These are phyloP conservation scores for Myzus persicae DNA, from an alignment of 1,140 invertebrate species.

Conservation along the genomic window DNA sequence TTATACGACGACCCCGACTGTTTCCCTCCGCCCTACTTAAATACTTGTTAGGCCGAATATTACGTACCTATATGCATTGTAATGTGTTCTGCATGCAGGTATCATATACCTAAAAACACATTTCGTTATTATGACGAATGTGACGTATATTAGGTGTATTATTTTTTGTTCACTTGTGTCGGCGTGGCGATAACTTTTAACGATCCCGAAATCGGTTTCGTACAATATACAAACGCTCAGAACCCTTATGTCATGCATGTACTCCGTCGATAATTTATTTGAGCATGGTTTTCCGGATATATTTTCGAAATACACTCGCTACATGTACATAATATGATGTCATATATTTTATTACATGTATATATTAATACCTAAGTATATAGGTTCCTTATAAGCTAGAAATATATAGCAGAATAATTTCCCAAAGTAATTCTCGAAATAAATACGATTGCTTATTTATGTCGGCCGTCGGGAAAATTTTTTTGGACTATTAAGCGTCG, in stretches of 20 bases:
- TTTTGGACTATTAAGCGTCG: too few species aligned
- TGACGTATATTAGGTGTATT: background rate
- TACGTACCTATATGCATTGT: too few species aligned
- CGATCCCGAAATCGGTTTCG: background rate
- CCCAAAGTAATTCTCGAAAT: too few species aligned
- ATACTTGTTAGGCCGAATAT: background rate
- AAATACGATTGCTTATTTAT: too few species aligned
- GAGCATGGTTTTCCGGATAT: background rate
- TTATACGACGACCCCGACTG: background rate
- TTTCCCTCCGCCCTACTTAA: background rate
- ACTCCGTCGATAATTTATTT: background rate
- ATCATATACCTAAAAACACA: too few species aligned
- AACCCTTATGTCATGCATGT: background rate
- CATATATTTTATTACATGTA: background rate
- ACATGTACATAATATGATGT: background rate
- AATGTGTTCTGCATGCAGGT: too few species aligned
- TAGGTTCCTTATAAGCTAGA: too few species aligned
- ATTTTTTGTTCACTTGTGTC: background rate
- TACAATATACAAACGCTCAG: background rate
- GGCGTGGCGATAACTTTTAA: background rate
- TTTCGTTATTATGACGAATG: too few species aligned
- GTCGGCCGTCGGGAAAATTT: too few species aligned
- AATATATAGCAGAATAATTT: too few species aligned
- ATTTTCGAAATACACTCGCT: background rate
- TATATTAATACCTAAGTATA: too few species aligned